Conservation (phyloP, 2,888 invertebrate genomes). For the Choreutis nemorana region DNA sequence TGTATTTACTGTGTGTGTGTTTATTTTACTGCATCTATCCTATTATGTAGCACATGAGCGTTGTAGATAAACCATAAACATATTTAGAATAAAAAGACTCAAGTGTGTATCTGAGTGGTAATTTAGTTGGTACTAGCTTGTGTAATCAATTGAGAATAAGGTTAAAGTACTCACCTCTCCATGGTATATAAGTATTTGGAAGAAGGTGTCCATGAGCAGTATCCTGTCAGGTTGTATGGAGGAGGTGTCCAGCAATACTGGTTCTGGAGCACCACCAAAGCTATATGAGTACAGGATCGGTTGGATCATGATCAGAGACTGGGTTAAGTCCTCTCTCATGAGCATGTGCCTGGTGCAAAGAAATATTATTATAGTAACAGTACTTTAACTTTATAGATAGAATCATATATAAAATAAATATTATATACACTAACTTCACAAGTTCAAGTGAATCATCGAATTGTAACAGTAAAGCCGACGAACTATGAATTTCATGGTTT, state of each 20-base stretch:
- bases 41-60: too few relatives aligned
- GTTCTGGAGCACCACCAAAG: slow-evolving; percentile 97
- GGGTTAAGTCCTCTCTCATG: slow-evolving; percentile 96
- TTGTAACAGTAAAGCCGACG: too few relatives aligned
- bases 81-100: too few relatives aligned
- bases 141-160: too few relatives aligned
- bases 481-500: too few relatives aligned
- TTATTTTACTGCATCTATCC: too few relatives aligned
- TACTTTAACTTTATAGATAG: background rate
- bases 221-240: slow-evolving; percentile 98
- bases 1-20: too few relatives aligned
- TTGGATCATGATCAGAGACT: slow-evolving; percentile 99
- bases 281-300: slow-evolving; percentile 98
- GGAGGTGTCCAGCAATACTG: slow-evolving; percentile 95
- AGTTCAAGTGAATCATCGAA: background rate
- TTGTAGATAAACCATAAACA: too few relatives aligned
- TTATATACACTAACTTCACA: slow-evolving; percentile 1
- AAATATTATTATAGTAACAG: slow-evolving; percentile 6
- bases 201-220: slow-evolving; percentile 99
- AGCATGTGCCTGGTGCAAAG: slow-evolving; percentile 93
- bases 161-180: slow-evolving; percentile 83
- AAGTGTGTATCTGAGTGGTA: too few relatives aligned
- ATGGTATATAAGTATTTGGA: slow-evolving; percentile 99
- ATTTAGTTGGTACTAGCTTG: too few relatives aligned
- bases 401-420: background rate